A percentile compares a stretch with the other conserved stretches of the same genome.
These are phyloP conservation scores for Volucella zonaria DNA, from an alignment of 2,888 invertebrate species.

Conservation along the genomic window DNA sequence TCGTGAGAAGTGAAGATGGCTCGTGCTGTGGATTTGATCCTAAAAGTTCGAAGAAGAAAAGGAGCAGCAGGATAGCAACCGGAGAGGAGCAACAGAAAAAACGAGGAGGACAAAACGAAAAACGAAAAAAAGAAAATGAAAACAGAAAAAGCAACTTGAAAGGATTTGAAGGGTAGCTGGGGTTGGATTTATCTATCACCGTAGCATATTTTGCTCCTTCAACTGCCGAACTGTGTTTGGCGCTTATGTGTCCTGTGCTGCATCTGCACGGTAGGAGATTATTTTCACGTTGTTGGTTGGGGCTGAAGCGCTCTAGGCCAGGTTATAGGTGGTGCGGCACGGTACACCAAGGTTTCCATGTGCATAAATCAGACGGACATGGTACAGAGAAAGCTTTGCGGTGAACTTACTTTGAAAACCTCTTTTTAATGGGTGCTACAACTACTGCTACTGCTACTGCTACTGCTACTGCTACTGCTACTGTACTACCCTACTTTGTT, in stretches of 20 bases:
- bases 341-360: conserved; percentile 69
- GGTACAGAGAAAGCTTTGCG: conserved; percentile 75
- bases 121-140: too few relatives aligned
- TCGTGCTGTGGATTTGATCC: conserved; percentile 75
- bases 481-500: not conserved
- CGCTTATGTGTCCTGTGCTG: conserved; percentile 53
- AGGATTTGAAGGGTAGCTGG: conserved; percentile 73
- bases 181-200: conserved; percentile 71
- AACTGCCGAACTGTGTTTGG: conserved; percentile 54
- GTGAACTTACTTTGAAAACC: conserved; percentile 75
- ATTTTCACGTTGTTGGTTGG: conserved; percentile 68
- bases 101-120: conserved; percentile 18
- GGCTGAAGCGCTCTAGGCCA: conserved; percentile 47
- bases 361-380: conserved; percentile 75
- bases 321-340: conserved; percentile 54
- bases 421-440: conserved; percentile 71
- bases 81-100: conserved; percentile 59
- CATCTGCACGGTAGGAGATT: conserved; percentile 69
- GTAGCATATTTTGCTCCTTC: conserved; percentile 70
- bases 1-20: conserved; percentile 74
- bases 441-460: conserved; percentile 2
- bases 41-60: conserved; percentile 66
- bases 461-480: not conserved
- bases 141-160: conserved; percentile 54
- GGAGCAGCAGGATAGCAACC: conserved; percentile 51